Conservation (phyloP, 64 coral and sea anemone genomes). For the Acropora tenuis region DNA sequence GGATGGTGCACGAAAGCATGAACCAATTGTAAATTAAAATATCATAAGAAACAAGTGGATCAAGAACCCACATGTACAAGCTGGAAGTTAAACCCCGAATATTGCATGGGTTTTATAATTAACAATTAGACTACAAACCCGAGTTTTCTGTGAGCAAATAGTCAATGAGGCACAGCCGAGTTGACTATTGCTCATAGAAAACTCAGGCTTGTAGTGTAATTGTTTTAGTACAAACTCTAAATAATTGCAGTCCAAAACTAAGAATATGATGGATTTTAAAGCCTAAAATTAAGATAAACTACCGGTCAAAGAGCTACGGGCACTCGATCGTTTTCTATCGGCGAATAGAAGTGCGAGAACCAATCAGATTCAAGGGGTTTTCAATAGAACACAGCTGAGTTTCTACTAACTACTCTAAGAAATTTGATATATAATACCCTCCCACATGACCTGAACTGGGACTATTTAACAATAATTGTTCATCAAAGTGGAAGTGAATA, state of each 20-base stretch:
- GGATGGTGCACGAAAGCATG: too few species aligned
- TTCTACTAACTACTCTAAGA: constrained; percentile 17
- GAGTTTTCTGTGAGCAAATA: constrained; percentile 11
- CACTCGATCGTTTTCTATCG: background rate
- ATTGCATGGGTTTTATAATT: background rate
- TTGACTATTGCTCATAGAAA: background rate
- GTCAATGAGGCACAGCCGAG: background rate
- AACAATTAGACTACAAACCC: constrained; percentile 15
- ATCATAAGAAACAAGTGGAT: too few species aligned
- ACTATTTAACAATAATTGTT: background rate
- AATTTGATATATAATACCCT: background rate
- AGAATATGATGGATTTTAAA: background rate
- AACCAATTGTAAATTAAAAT: too few species aligned
- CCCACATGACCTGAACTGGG: background rate
- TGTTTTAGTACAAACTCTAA: constrained; percentile 18
- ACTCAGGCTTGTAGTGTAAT: constrained; percentile 3
- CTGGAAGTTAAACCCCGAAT: too few species aligned
- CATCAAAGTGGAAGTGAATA: background rate
- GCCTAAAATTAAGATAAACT: background rate
- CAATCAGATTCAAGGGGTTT: constrained; percentile 1
- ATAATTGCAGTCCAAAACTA: constrained; percentile 12
- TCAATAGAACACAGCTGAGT: constrained; percentile 19
- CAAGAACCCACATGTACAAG: too few species aligned
- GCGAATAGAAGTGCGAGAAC: constrained; percentile 7
- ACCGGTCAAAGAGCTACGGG: background rate